Evolutionary conservation across 1,140 invertebrate species (phyloP).

Genomic region (Phymastichus coffea): DNA sequence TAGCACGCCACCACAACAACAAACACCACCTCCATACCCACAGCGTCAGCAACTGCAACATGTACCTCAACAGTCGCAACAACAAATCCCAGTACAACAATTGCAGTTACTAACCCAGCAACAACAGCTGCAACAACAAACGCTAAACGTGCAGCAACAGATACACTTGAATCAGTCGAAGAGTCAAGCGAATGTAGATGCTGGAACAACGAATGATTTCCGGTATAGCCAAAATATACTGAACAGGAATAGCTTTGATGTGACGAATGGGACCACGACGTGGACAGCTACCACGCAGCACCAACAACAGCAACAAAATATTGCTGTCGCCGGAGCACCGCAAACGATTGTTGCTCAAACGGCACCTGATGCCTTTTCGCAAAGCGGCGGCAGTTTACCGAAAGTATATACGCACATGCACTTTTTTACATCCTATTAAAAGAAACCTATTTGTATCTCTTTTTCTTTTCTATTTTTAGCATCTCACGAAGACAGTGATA

Average conservation of each 20-base stretch:
- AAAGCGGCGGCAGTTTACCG: conserved; percentile 21
- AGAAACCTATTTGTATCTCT: background rate
- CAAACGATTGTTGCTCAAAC: conserved; percentile 24
- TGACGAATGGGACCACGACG: conserved; percentile 45
- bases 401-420: background rate
- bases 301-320: no score
- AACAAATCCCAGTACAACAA: conserved; percentile 30
- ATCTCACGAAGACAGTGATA: background rate
- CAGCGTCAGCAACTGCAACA: conserved; percentile 45
- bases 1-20: conserved; percentile 37
- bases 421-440: background rate
- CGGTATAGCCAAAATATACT: conserved; percentile 56
- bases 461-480: background rate
- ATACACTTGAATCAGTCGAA: conserved; percentile 54
- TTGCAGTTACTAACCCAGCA: background rate
- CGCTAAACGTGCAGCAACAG: conserved; percentile 50
- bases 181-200: conserved; percentile 50
- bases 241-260: conserved; percentile 45
- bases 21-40: conserved; percentile 53
- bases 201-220: conserved; percentile 51
- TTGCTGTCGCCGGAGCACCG: conserved; percentile 13
- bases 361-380: conserved; percentile 39
- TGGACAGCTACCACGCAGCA: no score
- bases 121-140: background rate
- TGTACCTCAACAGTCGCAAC: conserved; percentile 41